Evolutionary conservation across 2,797 vertebrate genomes (phyloP), one percentile per base, ranked within the genome.

Genomic region (Lophotriccus pileatus): DNA sequence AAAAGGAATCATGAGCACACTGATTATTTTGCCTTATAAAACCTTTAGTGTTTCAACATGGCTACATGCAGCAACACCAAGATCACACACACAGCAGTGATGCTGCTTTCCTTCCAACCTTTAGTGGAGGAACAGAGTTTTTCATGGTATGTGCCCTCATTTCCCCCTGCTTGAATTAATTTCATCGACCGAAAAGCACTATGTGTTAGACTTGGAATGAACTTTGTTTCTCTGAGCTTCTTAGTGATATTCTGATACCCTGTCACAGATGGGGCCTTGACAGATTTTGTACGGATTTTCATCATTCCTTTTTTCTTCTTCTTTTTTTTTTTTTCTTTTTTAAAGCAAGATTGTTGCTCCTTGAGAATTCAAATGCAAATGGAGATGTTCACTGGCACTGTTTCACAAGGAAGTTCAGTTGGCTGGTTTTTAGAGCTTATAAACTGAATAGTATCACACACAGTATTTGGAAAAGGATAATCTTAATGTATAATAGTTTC

Each of bases 201-300:
- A 69, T 27, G 94, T 6, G 78, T 90, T 94, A 95, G 87, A 97
- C 92, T 90, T 79, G 76, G 81, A 94, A 82, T 80, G 81, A 93
- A 95, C 89, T 93, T 95, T 90, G 87, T 73, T 90, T 82, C 82
- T 95, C 84, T 69, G 91, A 87, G 87, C 56, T 83, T 93, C 84
- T 82, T 64, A 47, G 84, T 7, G 63, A 68, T 94, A 56, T 82
- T 91, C 93, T 92, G 93, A 91, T 95, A 94, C 64, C 43, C 66
- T 62, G 78, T 74, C 78, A 76, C 87, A 95, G 94, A 96, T 92
- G 67, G 83, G 76, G 72, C 88, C 78, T 75, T 93, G 94, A 96
- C 93, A 91, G 90, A 96, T 92, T 93, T 95, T 89, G 44, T 75
- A 93, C 68, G 75, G 86, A 94, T 93, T 97, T 95, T 81, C 75